phyloP scores from a whole-genome alignment of 2,113 vertebrate genomes.

The Coreoperca whiteheadi region DNA sequence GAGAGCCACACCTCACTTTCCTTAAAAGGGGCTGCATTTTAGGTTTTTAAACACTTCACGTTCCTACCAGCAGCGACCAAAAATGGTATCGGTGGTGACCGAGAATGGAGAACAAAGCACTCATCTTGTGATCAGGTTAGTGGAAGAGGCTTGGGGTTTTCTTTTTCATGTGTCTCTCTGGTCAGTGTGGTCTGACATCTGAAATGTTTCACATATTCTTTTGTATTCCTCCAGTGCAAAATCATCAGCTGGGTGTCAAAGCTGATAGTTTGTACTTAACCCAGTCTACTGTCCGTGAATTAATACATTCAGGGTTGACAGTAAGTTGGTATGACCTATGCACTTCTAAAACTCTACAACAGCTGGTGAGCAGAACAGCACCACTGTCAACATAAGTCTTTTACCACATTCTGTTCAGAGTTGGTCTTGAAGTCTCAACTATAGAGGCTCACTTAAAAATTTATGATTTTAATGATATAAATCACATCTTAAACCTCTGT shows the following conservation, averaged over 20 bases:
- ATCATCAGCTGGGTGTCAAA: background rate
- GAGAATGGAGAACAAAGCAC: background rate
- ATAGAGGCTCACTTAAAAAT: background rate
- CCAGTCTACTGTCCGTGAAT: background rate
- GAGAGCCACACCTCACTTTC: slow-evolving; percentile 18
- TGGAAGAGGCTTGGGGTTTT: slow-evolving; percentile 15
- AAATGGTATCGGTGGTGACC: background rate
- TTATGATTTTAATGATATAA: background rate
- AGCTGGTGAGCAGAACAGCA: background rate
- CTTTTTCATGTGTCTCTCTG: background rate
- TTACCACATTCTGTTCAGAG: slow-evolving; percentile 59
- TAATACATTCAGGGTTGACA: background rate
- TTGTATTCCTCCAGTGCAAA: background rate
- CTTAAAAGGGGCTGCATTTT: background rate
- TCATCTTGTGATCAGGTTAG: slow-evolving; percentile 44
- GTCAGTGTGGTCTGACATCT: background rate
- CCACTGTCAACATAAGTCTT: slow-evolving; percentile 17
- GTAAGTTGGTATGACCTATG: background rate
- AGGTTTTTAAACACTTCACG: background rate
- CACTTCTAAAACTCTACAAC: background rate
- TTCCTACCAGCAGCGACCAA: background rate
- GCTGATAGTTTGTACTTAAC: background rate
- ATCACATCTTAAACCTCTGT: background rate
- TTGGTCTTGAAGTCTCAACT: background rate
- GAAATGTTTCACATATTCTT: background rate